Percentiles rank a stretch among this genome's conserved stretches.
These are phyloP conservation scores for Palaemon carinicauda DNA, from an alignment of 1,140 invertebrate genomes.

Conservation along the genomic window DNA sequence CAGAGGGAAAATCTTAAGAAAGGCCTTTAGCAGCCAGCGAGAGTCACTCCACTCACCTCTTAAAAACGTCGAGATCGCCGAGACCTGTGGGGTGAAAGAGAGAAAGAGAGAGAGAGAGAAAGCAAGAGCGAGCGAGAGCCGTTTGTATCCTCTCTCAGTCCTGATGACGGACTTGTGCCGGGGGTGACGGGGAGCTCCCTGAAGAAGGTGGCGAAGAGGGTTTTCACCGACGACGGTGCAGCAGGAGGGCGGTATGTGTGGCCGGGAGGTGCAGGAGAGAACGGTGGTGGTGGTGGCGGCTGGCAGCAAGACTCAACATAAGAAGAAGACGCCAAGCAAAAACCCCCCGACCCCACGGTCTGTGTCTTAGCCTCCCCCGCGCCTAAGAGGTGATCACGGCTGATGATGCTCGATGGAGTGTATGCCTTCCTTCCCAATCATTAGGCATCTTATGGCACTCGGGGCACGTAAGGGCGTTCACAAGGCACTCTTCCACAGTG, in stretches of 20 bases:
- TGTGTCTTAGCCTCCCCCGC: constrained; percentile 53
- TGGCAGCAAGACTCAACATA: constrained; percentile 54
- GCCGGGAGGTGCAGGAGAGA: constrained; percentile 36
- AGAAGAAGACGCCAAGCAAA: constrained; percentile 57
- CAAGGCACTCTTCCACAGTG: background rate
- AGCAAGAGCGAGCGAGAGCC: too few species aligned
- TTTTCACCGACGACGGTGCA: background rate
- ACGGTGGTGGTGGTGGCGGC: constrained; percentile 41
- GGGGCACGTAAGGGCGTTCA: too few species aligned
- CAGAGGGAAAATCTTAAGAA: too few species aligned
- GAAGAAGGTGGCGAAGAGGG: constrained; percentile 15
- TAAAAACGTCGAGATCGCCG: too few species aligned
- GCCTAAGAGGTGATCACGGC: constrained; percentile 45
- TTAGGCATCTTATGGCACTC: too few species aligned
- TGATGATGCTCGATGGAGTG: constrained; percentile 47
- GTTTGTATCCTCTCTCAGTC: too few species aligned
- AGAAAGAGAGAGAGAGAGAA: too few species aligned
- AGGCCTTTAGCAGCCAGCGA: too few species aligned
- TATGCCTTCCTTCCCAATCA: background rate
- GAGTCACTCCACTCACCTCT: too few species aligned
- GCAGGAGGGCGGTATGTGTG: constrained; percentile 45
- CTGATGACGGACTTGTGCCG: too few species aligned
- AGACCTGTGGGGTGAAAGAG: too few species aligned
- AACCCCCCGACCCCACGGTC: constrained; percentile 53
- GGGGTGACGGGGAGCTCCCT: constrained; percentile 27